Conservation (phyloP, 2,888 invertebrate genomes). For the Lycia hirtaria region DNA sequence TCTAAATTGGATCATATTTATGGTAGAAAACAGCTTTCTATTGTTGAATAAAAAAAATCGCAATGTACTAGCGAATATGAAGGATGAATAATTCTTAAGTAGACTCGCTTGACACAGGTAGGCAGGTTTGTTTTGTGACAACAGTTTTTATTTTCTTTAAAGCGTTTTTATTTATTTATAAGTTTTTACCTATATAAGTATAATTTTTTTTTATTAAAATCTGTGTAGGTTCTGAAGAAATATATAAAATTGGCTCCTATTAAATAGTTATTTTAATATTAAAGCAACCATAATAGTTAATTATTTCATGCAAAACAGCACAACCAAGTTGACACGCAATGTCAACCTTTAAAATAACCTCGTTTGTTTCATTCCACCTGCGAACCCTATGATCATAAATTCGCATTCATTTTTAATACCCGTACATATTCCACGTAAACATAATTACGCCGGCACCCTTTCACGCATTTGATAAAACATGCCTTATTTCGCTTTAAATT, state of each 20-base stretch:
- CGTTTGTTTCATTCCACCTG: constrained; percentile 36
- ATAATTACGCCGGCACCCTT: constrained; percentile 48
- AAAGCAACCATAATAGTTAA: not conserved
- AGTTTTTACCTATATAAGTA: too few species aligned
- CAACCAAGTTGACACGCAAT: constrained; percentile 19
- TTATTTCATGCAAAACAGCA: constrained; percentile 9
- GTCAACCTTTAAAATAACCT: constrained; percentile 29
- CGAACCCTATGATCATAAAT: constrained; percentile 34
- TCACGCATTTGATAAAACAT: constrained; percentile 44
- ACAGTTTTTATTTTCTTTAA: too few species aligned
- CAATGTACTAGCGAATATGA: too few species aligned
- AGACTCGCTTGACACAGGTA: too few species aligned
- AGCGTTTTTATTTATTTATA: too few species aligned
- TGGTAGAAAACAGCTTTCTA: too few species aligned
- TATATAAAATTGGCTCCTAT: not conserved
- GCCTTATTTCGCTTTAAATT: constrained; percentile 49
- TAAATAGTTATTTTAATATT: not conserved
- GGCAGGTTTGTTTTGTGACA: too few species aligned
- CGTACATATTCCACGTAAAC: constrained; percentile 37
- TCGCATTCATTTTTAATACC: constrained; percentile 40
- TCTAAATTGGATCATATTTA: too few species aligned
- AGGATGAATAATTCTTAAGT: too few species aligned
- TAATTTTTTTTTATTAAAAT: not conserved
- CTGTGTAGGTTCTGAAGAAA: not conserved
- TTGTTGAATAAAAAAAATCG: too few species aligned